A percentile compares a stretch with the other conserved stretches of the same genome.
These are phyloP conservation scores for Characodon lateralis DNA, from an alignment of 2,797 vertebrate species.

Conservation along the genomic window DNA sequence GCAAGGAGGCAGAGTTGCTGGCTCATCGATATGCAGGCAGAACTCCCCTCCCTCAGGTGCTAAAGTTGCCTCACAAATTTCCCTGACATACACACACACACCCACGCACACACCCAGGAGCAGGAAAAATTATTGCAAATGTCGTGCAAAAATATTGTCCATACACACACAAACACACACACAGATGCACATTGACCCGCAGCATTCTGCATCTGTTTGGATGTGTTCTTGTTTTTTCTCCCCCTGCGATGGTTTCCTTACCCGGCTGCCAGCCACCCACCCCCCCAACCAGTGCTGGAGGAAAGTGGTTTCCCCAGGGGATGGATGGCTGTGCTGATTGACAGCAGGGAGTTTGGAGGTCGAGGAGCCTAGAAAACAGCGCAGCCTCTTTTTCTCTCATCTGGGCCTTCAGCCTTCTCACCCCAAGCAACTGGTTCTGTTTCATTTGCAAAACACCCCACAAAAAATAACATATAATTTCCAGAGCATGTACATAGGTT, in stretches of 20 bases:
- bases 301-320: slow-evolving; percentile 76
- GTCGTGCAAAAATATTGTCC: slow-evolving; percentile 47
- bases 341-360: slow-evolving; percentile 84
- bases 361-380: slow-evolving; percentile 78
- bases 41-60: slow-evolving; percentile 78
- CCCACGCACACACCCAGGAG: slow-evolving; percentile 40
- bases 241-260: slow-evolving; percentile 34
- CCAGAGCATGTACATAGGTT: slow-evolving; percentile 31
- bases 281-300: slow-evolving; percentile 47
- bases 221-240: slow-evolving; percentile 65
- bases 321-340: slow-evolving; percentile 78
- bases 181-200: slow-evolving; percentile 60
- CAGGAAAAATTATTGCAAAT: slow-evolving; percentile 2
- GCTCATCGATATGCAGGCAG: slow-evolving; percentile 80
- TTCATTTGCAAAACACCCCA: slow-evolving; percentile 46
- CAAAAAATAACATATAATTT: slow-evolving; percentile 33
- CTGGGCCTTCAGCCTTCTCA: slow-evolving; percentile 55
- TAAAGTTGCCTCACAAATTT: slow-evolving; percentile 62
- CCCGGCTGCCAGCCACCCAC: background rate
- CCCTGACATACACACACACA: slow-evolving; percentile 22
- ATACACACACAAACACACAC: slow-evolving; percentile 30
- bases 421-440: slow-evolving; percentile 48
- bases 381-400: slow-evolving; percentile 38
- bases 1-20: slow-evolving; percentile 72
- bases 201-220: slow-evolving; percentile 75